Conservation (phyloP, 2,113 vertebrate genomes). For the Rhinopomastus cyanomelas region DNA sequence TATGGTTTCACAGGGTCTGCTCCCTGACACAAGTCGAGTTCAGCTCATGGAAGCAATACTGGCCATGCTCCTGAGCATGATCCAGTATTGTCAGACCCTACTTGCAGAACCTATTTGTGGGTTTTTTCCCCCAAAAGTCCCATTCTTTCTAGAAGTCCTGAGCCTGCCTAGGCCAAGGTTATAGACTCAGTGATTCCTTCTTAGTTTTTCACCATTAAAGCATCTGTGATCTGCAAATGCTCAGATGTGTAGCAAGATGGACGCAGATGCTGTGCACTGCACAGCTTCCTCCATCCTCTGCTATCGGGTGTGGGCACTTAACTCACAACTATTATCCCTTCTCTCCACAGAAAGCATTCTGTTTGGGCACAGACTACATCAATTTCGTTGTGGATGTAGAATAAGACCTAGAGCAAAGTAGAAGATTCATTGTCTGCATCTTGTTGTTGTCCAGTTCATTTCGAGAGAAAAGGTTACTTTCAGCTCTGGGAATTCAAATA, state of each 20-base stretch:
- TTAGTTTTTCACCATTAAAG: not conserved
- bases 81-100: not conserved
- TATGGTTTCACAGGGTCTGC: not conserved
- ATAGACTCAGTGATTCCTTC: not conserved
- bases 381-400: not conserved
- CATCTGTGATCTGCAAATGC: not conserved
- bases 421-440: not conserved
- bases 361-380: not conserved
- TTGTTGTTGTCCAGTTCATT: not conserved
- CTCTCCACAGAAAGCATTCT: rapidly evolving
- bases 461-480: not conserved
- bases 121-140: not conserved
- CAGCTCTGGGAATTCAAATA: not conserved
- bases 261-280: not conserved
- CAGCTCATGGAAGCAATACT: not conserved
- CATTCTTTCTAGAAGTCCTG: not conserved
- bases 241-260: not conserved
- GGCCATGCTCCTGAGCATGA: not conserved
- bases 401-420: not conserved
- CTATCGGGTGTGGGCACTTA: not conserved
- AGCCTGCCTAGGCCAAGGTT: not conserved
- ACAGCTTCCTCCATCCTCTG: not conserved
- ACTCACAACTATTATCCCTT: not conserved
- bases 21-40: not conserved
- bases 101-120: not conserved